A percentile compares a stretch with the other conserved stretches of the same genome.
These are phyloP conservation scores for silkworm (Bombyx mori) DNA, from an alignment of 1,140 invertebrate genomes.

Conservation along the genomic window ASM3026992v2 NC_085129.1:19516001-19516500, in stretches of 20 bases:
- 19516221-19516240: too few species aligned
- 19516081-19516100: constrained; percentile 20
- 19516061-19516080: constrained; percentile 27
- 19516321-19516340: too few species aligned
- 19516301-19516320: too few species aligned
- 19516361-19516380: too few species aligned
- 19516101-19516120: constrained; percentile 25
- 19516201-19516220: too few species aligned
- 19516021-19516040: constrained; percentile 71
- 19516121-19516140: background rate
- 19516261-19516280: too few species aligned
- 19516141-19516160: background rate
- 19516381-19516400: background rate
- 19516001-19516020: constrained; percentile 80
- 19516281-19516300: too few species aligned
- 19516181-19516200: background rate
- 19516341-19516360: too few species aligned
- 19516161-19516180: background rate
- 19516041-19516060: constrained; percentile 62
- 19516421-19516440: too few species aligned
- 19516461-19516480: background rate
- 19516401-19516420: background rate
- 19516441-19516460: too few species aligned
- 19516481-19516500: background rate
- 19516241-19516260: too few species aligned